Evolutionary conservation across 2,797 vertebrate genomes (phyloP).

Genomic region (Malurus splendens): DNA sequence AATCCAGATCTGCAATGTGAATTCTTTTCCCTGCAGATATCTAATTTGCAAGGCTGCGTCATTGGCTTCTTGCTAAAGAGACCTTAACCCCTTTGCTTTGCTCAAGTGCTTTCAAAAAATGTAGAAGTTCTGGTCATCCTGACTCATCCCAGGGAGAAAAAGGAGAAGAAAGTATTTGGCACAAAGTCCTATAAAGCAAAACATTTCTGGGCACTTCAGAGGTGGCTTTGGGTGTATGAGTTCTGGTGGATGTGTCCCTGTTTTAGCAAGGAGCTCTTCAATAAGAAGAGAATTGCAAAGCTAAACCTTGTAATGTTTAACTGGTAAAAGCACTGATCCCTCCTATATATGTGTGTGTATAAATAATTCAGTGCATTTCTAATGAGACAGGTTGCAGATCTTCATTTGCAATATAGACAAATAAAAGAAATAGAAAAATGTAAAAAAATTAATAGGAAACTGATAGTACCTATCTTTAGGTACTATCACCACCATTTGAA

Average conservation of each 20-base stretch:
- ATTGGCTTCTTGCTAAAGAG: background rate
- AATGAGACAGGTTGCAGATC: background rate
- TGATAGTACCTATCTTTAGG: background rate
- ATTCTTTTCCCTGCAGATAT: conserved; percentile 20
- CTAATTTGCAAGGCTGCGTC: background rate
- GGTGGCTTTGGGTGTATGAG: background rate
- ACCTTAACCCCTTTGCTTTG: background rate
- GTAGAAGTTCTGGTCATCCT: background rate
- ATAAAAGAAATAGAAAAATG: background rate
- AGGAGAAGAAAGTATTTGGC: background rate
- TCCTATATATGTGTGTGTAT: background rate
- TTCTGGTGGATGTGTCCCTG: background rate
- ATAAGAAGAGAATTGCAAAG: background rate
- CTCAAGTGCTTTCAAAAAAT: background rate
- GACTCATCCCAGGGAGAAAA: background rate
- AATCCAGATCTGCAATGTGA: conserved; percentile 22
- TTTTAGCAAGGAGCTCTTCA: background rate
- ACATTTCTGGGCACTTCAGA: background rate
- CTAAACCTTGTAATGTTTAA: background rate
- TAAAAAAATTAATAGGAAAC: background rate
- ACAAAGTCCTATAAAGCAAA: background rate
- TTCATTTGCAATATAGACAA: background rate
- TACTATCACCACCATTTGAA: background rate
- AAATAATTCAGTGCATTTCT: background rate
- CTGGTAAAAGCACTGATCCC: background rate